Evolutionary conservation across 2,797 vertebrate species (phyloP), one percentile per base, ranked within the genome.

Genomic region (Chelon labrosus): DNA sequence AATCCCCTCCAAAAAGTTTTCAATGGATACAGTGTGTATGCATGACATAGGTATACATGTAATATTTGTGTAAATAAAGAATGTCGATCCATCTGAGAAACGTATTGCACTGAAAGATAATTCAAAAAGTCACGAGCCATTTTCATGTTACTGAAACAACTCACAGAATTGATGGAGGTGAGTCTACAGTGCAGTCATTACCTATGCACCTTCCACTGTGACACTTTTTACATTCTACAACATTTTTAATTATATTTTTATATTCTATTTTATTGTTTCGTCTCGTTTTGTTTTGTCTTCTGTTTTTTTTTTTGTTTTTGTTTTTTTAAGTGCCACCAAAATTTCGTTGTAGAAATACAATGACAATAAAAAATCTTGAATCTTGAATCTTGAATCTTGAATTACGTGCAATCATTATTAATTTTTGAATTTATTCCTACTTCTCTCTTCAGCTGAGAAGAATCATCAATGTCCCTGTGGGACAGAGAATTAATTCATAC

Each of bases 401-500:
- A 22, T 53, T 7, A 19, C 68, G 22, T 22, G 22, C 22, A 22
- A 54, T 46, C 19, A 19, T 38, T 39, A 27, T 55, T 62, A n/a
- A 60, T 35, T 10, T 4, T 19, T 51, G 55, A 11, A 38, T 35
- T 70, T 39, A 20, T 51, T 16, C 42, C 13, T 7, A 44, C 1
- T 44, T 7, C 1, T 44, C 4, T 49, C 14, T 55, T 62, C 5
- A 39, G 25, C 41, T 55, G 58, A 55, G 31, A 46, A 55, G 37
- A 22, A 22, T 37, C 63, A 63, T 25, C 57, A 57, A 13, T 5
- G 22, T 22, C 22, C 41, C 12, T 41, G 61, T 54, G 56, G 25
- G 54, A 55, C 9, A 27, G 37, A 35, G 47, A 73, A 73, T 52
- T 31, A 14, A 17, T 17, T 22, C 16, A n/a, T 10, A 50, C 49